Evolutionary conservation across 2,888 invertebrate genomes (phyloP).

Genomic region (Dynastes grantii): DNA sequence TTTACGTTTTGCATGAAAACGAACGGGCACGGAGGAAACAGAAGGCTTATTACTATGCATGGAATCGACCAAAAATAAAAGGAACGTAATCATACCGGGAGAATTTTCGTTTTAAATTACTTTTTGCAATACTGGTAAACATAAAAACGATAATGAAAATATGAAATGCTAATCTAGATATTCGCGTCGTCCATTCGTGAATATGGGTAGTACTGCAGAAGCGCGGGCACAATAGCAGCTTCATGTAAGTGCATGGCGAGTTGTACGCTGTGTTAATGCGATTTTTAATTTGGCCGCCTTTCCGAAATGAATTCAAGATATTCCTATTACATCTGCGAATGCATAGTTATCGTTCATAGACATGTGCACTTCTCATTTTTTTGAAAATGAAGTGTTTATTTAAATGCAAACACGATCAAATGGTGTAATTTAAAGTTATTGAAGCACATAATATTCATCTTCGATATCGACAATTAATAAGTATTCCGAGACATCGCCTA

Average conservation of each 20-base stretch:
- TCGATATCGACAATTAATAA: too few relatives aligned
- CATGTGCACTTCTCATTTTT: not conserved
- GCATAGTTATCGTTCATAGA: not conserved
- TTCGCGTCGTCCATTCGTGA: not conserved
- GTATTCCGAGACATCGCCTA: too few relatives aligned
- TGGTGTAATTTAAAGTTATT: too few relatives aligned
- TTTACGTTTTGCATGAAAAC: slow-evolving; percentile 37
- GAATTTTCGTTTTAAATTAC: slow-evolving; percentile 46
- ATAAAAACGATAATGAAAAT: slow-evolving; percentile 47
- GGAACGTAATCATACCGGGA: slow-evolving; percentile 40
- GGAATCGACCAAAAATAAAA: slow-evolving; percentile 39
- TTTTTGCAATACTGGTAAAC: slow-evolving; percentile 44
- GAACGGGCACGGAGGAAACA: slow-evolving; percentile 2
- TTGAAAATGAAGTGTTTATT: not conserved
- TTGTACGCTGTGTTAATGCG: slow-evolving; percentile 5
- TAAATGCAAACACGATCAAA: too few relatives aligned
- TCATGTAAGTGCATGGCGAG: not conserved
- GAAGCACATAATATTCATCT: too few relatives aligned
- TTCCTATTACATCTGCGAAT: slow-evolving; percentile 10
- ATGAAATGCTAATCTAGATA: slow-evolving; percentile 46
- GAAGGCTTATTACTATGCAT: slow-evolving; percentile 42
- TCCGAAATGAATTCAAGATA: slow-evolving; percentile 19
- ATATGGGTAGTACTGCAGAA: not conserved
- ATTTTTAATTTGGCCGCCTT: slow-evolving; percentile 18
- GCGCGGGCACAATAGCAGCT: not conserved